Conservation (phyloP, 2,888 invertebrate genomes). For the Latheticus oryzae region DNA sequence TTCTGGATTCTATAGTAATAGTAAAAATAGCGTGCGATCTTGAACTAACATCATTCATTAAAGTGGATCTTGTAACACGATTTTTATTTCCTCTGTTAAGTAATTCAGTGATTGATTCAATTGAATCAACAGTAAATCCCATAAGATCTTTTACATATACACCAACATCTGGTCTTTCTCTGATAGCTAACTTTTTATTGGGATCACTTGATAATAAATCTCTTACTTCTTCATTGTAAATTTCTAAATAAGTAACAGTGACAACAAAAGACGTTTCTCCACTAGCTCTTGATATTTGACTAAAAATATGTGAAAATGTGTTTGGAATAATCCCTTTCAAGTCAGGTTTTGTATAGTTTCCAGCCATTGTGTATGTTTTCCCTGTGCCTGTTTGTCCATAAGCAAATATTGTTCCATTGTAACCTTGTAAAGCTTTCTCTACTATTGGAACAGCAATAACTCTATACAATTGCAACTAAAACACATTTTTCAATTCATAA, state of each 20-base stretch:
- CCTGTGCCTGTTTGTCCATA: conserved; percentile 97
- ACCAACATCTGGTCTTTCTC: conserved; percentile 95
- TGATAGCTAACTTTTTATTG: conserved; percentile 87
- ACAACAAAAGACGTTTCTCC: conserved; percentile 80
- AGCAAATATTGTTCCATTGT: conserved; percentile 94
- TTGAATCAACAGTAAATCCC: conserved; percentile 92
- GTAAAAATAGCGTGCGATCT: conserved; percentile 98
- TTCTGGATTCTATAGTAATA: conserved; percentile 96
- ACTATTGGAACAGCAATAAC: conserved; percentile 97
- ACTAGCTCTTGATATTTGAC: conserved; percentile 96
- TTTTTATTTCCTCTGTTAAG: conserved; percentile 95
- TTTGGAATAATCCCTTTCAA: conserved; percentile 97
- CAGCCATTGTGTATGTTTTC: conserved; percentile 99
- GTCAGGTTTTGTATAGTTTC: conserved; percentile 87
- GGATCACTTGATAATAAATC: conserved; percentile 91
- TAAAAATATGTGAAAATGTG: conserved; percentile 98
- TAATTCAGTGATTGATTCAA: conserved; percentile 63
- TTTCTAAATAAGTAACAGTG: conserved; percentile 97
- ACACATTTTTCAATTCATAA: conserved; percentile 33
- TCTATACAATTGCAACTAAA: conserved; percentile 92
- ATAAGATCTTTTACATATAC: conserved; percentile 98
- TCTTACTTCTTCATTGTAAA: conserved; percentile 98
- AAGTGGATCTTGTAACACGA: conserved; percentile 89
- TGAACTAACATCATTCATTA: conserved; percentile 97
- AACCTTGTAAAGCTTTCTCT: conserved; percentile 95